Conservation (phyloP, 2,797 vertebrate genomes). For the Monodelphis domestica region DNA sequence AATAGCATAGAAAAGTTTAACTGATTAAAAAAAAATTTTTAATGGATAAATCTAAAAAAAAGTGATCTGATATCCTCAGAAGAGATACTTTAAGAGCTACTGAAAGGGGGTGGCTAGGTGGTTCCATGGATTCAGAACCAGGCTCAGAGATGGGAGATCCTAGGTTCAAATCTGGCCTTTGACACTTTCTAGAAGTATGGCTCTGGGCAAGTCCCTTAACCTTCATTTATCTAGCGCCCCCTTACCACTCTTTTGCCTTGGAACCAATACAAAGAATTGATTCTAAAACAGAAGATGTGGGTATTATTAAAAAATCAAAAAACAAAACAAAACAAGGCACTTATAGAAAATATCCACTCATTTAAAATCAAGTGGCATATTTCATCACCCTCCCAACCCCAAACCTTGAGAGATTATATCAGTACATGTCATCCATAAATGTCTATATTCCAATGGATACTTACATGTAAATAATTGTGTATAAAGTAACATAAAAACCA, state of each 20-base stretch:
- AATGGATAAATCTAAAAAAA: neutral
- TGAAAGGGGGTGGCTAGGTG: too few species aligned
- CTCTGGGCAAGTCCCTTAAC: too few species aligned
- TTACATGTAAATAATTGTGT: conserved; percentile 29
- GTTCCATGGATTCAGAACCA: too few species aligned
- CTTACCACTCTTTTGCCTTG: too few species aligned
- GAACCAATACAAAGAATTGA: too few species aligned
- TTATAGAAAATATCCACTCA: conserved; percentile 11
- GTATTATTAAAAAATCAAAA: too few species aligned
- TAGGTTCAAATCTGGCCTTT: too few species aligned
- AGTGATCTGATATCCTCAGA: neutral
- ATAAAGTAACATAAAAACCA: conserved; percentile 5
- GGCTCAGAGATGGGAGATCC: too few species aligned
- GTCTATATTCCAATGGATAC: conserved; percentile 41
- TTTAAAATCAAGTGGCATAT: neutral
- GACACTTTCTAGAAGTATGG: too few species aligned
- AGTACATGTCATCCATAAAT: neutral
- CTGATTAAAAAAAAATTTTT: neutral
- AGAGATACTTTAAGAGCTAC: neutral
- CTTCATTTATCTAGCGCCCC: too few species aligned
- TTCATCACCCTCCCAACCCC: neutral
- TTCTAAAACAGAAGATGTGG: too few species aligned
- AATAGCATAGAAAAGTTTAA: neutral
- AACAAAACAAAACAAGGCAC: too few species aligned
- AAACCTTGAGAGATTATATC: neutral